Evolutionary conservation across 2,888 invertebrate genomes (phyloP), one percentile per base, ranked within the genome.

Genomic region (Odontothrips loti): DNA sequence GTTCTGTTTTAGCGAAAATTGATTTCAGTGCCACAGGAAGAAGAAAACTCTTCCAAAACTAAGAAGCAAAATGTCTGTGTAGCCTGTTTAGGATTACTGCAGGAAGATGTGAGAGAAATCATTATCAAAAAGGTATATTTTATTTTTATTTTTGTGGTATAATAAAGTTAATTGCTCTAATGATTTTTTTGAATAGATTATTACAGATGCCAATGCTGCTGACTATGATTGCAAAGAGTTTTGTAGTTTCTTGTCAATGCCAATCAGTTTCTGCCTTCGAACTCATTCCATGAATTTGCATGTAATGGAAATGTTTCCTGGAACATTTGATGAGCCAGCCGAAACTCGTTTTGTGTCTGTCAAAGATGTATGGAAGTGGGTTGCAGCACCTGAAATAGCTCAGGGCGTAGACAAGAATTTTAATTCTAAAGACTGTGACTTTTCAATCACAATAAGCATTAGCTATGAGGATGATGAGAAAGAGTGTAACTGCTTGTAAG

Each of bases 311-410:
- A 88, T 90, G 82, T 92, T 91, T 84, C 89, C 91, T 0, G 85
- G 86, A 0, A 89, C 81, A 20, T 80, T 68, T 47, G 63, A 81
- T 75, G 68, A 80, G 81, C 80, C 82, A n/a, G 83, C 82, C 51
- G 83, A 83, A 23, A 12, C 83, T 10, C 81, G 82, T n/a, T 43
- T 81, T 34, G 82, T 83, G 15, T 83, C 83, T 0, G 86, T 94
- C 0, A 96, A 96, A 86, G 95, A 95, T 86, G 92, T 93, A 0
- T 95, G 95, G 91, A 95, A 95, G 87, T 92, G 93, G 89, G 89
- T 92, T 17, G 89, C 92, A 81, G 92, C 92, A 80, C 88, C 90
- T 0, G 87, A 88, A 81, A 87, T 96, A 34, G 91, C 92, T 23
- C 82, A 87, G 20, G 85, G 87, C 79, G 87, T 93, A 0, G 87